phyloP scores from a whole-genome alignment of 2,113 vertebrate genomes.

The Thalassoma bifasciatum region DNA sequence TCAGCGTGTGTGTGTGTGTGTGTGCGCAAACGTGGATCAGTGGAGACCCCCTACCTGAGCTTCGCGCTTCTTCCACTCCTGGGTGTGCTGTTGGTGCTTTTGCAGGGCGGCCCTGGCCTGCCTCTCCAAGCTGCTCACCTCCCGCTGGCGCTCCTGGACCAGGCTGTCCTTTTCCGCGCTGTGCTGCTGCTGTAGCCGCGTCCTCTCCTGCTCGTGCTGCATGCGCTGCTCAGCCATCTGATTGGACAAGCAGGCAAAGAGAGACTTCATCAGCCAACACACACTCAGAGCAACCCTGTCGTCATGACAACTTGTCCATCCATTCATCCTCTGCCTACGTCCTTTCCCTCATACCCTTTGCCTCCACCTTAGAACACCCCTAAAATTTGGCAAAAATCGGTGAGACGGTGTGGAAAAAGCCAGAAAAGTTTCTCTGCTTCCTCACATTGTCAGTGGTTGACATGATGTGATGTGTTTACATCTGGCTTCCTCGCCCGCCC shows the following conservation, averaged over 20 bases:
- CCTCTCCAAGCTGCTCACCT: slow-evolving; percentile 89
- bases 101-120: slow-evolving; percentile 90
- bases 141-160: slow-evolving; percentile 93
- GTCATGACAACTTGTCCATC: slow-evolving; percentile 88
- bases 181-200: slow-evolving; percentile 95
- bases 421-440: slow-evolving; percentile 75
- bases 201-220: slow-evolving; percentile 98
- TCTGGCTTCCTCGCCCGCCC: slow-evolving; percentile 75
- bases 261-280: slow-evolving; percentile 92
- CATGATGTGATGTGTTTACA: slow-evolving; percentile 85
- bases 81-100: slow-evolving; percentile 90
- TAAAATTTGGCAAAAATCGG: slow-evolving; percentile 28
- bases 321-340: slow-evolving; percentile 56
- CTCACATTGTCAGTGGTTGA: slow-evolving; percentile 33
- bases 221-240: slow-evolving; percentile 98
- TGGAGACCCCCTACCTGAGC: slow-evolving; percentile 90
- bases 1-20: slow-evolving; percentile 57
- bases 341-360: slow-evolving; percentile 24
- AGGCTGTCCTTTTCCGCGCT: slow-evolving; percentile 93
- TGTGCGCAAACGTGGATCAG: slow-evolving; percentile 59
- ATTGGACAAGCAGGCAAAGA: slow-evolving; percentile 92
- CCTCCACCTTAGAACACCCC: slow-evolving; percentile 25
- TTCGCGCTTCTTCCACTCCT: slow-evolving; percentile 91
- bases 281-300: slow-evolving; percentile 80
- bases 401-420: slow-evolving; percentile 72